These are phyloP conservation scores for Diglossa cyanea DNA, from an alignment of 2,797 vertebrate species.

Conservation along the genomic window DNA sequence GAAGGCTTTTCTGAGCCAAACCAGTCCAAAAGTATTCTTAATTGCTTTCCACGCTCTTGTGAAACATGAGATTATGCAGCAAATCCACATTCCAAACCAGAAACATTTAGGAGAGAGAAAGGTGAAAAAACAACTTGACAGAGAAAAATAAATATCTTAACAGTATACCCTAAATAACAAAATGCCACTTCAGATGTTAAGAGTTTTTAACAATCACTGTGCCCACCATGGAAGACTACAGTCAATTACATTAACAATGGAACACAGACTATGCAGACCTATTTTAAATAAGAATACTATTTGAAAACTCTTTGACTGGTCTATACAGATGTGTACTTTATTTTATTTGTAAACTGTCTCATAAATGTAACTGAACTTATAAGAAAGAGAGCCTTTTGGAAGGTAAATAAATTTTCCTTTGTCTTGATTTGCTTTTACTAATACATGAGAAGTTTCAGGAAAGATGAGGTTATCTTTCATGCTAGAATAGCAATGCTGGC, in stretches of 20 bases:
- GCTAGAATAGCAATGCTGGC: conserved; percentile 36
- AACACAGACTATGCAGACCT: not conserved
- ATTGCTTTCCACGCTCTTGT: conserved; percentile 49
- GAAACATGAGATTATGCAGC: conserved; percentile 50
- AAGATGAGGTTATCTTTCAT: conserved; percentile 25
- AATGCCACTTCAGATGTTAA: not conserved
- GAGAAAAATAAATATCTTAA: not conserved
- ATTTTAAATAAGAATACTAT: not conserved
- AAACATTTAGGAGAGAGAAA: conserved; percentile 1
- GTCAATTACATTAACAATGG: not conserved
- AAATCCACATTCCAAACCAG: conserved; percentile 1
- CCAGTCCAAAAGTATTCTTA: conserved; percentile 48
- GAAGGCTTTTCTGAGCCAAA: conserved; percentile 44
- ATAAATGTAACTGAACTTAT: not conserved
- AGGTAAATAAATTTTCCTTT: not conserved
- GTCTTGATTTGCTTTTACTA: conserved; percentile 20
- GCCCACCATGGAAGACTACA: not conserved
- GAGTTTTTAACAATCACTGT: not conserved
- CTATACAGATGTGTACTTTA: not conserved
- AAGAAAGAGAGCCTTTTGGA: not conserved
- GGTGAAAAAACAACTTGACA: not conserved
- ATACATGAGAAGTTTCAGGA: not conserved
- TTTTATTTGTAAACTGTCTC: not conserved
- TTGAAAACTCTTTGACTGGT: not conserved
- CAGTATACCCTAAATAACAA: not conserved